phyloP scores from a whole-genome alignment of 2,888 invertebrate species.

The Altica lythri region DNA sequence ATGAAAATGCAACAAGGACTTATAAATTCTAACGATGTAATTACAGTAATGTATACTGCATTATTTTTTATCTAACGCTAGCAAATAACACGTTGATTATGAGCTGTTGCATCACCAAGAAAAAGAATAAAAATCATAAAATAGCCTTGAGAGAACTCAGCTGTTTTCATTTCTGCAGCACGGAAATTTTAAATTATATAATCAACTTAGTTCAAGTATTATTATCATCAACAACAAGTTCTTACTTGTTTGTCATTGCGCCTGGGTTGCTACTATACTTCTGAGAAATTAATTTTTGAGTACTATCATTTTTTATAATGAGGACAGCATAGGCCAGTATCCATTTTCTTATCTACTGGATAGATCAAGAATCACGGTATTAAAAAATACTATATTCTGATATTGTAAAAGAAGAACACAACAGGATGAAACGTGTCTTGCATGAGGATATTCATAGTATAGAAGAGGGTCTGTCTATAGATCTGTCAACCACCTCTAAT shows the following conservation, averaged over 20 bases:
- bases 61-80: slow-evolving; percentile 21
- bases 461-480: slow-evolving; percentile 50
- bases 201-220: slow-evolving; percentile 11
- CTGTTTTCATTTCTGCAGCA: slow-evolving; percentile 17
- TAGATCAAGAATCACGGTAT: slow-evolving; percentile 12
- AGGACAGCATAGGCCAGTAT: slow-evolving; percentile 1
- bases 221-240: not conserved
- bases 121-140: slow-evolving; percentile 19
- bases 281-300: not conserved
- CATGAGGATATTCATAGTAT: slow-evolving; percentile 49
- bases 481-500: slow-evolving; percentile 54
- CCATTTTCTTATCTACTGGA: slow-evolving; percentile 10
- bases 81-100: slow-evolving; percentile 22
- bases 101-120: slow-evolving; percentile 23
- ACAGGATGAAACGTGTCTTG: slow-evolving; percentile 43
- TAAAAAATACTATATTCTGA: slow-evolving; percentile 10
- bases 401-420: slow-evolving; percentile 19
- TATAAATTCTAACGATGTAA: slow-evolving; percentile 18
- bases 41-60: slow-evolving; percentile 19
- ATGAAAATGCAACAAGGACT: slow-evolving; percentile 10
- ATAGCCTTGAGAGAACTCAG: slow-evolving; percentile 23
- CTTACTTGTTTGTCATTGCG: too few relatives aligned
- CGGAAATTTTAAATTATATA: slow-evolving; percentile 16
- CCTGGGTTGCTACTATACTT: too few relatives aligned
- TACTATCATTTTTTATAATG: not conserved